Evolutionary conservation across 1,140 invertebrate species (phyloP), one percentile per base, ranked within the genome.

Genomic region (Prorops nasuta): DNA sequence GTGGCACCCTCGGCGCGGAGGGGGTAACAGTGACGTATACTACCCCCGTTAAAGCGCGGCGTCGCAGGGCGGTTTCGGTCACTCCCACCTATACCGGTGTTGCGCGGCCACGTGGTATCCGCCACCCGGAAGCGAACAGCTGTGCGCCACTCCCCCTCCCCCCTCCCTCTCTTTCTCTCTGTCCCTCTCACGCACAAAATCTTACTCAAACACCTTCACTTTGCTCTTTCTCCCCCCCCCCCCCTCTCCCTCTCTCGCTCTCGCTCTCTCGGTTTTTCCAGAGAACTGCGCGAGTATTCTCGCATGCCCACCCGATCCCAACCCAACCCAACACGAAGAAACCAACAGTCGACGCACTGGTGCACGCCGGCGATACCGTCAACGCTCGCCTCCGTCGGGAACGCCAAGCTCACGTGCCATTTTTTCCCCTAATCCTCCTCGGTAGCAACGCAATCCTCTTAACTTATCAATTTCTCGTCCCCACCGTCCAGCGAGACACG

Each of bases 21-120:
- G 44, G 50, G 38, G 49, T 63, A 64, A 63, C n/a, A n/a, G n/a
- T n/a, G n/a, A n/a, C n/a, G n/a, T n/a, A n/a, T n/a, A n/a, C n/a
- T n/a, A n/a, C n/a, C n/a, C n/a, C n/a, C n/a, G n/a, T n/a, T n/a
- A n/a, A 62, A 64, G 38, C 56, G 50, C 39, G 32, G 48, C 59
- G 58, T 50, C 46, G 45, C 63, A 61, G 64, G 64, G 63, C 65
- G 69, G 63, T 64, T 70, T 55, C 49, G 69, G 74, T 74, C 72
- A 74, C 71, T 75, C 73, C 73, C 72, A 79, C 74, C 76, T 74
- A 64, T 72, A 69, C 60, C 58, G 55, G 53, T 60, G 63, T 58
- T 65, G 64, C 60, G 60, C 62, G 54, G 69, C 66, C 68, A 71
- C 72, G 72, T 75, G 72, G 63, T 60, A 49, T 55, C 58, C 56